These are phyloP conservation scores for Gryllus bimaculatus DNA, from an alignment of 1,140 invertebrate species.

Conservation along the genomic window DNA sequence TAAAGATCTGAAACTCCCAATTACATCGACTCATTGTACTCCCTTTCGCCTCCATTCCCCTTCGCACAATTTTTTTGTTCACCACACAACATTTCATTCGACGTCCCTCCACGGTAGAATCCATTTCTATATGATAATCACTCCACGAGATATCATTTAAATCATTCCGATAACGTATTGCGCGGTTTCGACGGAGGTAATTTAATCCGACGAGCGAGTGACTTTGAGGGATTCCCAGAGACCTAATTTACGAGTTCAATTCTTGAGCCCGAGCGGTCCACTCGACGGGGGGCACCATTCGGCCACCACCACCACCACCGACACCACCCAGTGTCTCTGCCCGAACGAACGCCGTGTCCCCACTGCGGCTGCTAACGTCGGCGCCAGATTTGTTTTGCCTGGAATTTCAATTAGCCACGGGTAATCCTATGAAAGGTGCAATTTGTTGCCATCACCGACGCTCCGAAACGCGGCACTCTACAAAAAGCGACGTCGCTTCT, in stretches of 20 bases:
- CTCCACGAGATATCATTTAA: not conserved
- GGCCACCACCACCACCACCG: no score
- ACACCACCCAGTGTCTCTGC: no score
- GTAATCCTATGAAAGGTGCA: constrained; percentile 1
- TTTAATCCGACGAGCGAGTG: not conserved
- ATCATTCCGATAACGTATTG: not conserved
- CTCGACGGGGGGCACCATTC: no score
- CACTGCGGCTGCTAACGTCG: not conserved
- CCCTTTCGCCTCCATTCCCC: no score
- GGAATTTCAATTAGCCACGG: constrained; percentile 3
- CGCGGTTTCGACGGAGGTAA: not conserved
- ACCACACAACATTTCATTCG: no score
- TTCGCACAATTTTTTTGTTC: no score
- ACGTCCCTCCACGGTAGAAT: not conserved
- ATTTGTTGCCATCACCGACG: not conserved
- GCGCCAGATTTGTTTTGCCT: not conserved
- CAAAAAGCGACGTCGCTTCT: not conserved
- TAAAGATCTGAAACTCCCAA: no score
- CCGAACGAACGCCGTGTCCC: not conserved
- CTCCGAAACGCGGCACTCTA: not conserved
- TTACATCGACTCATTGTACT: no score
- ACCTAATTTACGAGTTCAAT: not conserved
- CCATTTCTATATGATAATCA: not conserved
- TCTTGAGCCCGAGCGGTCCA: not conserved
- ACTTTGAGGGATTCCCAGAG: not conserved